These are phyloP conservation scores for Aphelocoma californica DNA, from an alignment of 2,797 vertebrate species.

Conservation along the genomic window DNA sequence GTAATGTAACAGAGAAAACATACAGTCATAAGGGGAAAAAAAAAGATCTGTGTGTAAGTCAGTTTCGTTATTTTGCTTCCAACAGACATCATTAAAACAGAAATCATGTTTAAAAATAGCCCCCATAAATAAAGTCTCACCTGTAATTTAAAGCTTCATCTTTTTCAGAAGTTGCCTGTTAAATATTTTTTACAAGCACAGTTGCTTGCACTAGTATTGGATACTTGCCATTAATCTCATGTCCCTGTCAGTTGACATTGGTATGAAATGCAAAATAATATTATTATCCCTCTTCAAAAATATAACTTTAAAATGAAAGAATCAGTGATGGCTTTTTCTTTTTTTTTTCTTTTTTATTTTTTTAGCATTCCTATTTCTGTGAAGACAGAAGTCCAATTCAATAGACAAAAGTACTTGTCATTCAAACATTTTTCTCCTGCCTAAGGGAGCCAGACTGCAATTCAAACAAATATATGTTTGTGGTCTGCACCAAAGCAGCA, in stretches of 20 bases:
- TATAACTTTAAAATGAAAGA: neutral
- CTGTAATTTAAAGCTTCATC: neutral
- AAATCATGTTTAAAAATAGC: conserved; percentile 38
- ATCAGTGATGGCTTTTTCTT: neutral
- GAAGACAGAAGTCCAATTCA: neutral
- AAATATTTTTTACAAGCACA: neutral
- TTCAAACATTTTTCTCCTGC: neutral
- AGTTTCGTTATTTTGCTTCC: conserved; percentile 39
- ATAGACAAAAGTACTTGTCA: neutral
- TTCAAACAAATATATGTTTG: neutral
- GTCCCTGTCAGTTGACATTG: neutral
- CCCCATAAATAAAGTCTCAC: neutral
- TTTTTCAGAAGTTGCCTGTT: neutral
- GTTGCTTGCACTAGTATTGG: neutral
- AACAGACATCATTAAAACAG: conserved; percentile 5
- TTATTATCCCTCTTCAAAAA: neutral
- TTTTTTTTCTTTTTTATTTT: too few species aligned
- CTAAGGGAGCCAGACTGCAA: neutral
- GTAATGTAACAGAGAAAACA: neutral
- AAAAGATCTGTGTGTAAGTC: neutral
- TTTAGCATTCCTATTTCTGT: neutral
- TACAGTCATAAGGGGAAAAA: neutral
- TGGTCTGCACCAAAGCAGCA: neutral
- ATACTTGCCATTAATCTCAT: neutral
- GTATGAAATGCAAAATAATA: neutral